phyloP scores from a whole-genome alignment of 2,113 vertebrate species.

The Oxyruncus cristatus region DNA sequence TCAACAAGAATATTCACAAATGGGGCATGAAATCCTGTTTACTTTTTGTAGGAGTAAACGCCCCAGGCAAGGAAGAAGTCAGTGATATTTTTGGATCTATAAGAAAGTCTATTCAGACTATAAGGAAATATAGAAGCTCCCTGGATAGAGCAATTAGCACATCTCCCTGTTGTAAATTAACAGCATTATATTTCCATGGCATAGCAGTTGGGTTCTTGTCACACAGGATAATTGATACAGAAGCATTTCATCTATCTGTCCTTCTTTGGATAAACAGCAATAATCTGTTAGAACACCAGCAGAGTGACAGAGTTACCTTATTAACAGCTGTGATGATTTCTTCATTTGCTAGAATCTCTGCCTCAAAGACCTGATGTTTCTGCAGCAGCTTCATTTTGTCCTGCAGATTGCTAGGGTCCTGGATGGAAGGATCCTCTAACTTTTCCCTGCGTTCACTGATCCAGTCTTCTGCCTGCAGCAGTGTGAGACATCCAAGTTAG shows the following conservation, averaged over 20 bases:
- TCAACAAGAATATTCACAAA: neutral
- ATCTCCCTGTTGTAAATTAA: neutral
- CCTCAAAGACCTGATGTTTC: slow-evolving; percentile 88
- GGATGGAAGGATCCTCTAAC: slow-evolving; percentile 76
- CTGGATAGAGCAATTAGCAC: neutral
- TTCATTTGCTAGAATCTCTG: slow-evolving; percentile 85
- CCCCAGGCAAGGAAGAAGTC: neutral
- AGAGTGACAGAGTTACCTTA: slow-evolving; percentile 64
- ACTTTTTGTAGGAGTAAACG: neutral
- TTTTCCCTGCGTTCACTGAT: slow-evolving; percentile 82
- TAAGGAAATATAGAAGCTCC: neutral
- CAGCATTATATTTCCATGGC: neutral
- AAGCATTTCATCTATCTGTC: neutral
- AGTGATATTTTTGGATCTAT: neutral
- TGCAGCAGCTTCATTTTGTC: slow-evolving; percentile 82
- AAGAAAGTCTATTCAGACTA: neutral
- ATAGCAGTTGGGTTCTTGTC: neutral
- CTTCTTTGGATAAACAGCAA: neutral
- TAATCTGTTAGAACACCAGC: neutral
- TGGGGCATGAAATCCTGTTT: neutral
- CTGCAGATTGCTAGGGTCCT: slow-evolving; percentile 75
- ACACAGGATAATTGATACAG: neutral
- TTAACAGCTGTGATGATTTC: slow-evolving; percentile 76
- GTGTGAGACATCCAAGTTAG: neutral
- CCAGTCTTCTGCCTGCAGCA: slow-evolving; percentile 82